phyloP scores from a whole-genome alignment of 2,888 invertebrate species.

The Anticlea derivata region DNA sequence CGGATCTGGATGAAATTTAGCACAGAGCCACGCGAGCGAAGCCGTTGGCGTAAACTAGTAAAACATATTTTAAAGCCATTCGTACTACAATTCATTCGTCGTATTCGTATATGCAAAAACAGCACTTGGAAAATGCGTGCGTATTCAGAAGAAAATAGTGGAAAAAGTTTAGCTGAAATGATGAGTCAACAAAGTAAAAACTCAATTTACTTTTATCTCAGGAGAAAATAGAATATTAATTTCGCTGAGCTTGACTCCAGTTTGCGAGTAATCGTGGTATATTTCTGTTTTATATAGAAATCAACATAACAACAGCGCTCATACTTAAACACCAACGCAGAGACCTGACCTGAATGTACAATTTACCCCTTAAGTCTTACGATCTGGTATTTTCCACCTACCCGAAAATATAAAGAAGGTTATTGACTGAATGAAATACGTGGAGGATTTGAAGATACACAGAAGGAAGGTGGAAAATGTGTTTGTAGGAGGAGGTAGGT shows the following conservation, averaged over 20 bases:
- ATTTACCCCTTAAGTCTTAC: conserved; percentile 3
- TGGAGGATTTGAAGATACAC: conserved; percentile 11
- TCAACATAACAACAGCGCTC: conserved; percentile 22
- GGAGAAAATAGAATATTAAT: neutral
- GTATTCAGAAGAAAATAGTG: too few relatives aligned
- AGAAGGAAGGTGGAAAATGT: conserved; percentile 17
- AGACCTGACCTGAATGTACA: conserved; percentile 15
- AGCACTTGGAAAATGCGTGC: too few relatives aligned
- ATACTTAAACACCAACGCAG: conserved; percentile 20
- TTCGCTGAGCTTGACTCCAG: conserved; percentile 11
- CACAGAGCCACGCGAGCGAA: too few relatives aligned
- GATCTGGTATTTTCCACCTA: neutral
- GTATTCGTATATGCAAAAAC: too few relatives aligned
- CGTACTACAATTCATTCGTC: too few relatives aligned
- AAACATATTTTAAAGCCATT: too few relatives aligned
- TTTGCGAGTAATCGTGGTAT: conserved; percentile 7
- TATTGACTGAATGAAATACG: neutral
- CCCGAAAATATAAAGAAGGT: neutral
- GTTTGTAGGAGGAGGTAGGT: too few relatives aligned
- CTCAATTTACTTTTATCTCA: neutral
- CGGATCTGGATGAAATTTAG: too few relatives aligned
- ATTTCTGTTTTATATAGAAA: conserved; percentile 21
- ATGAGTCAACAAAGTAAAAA: too few relatives aligned
- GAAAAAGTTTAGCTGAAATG: too few relatives aligned
- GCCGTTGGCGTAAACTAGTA: too few relatives aligned